Conservation (phyloP, 2,113 vertebrate genomes). For the Macaca mulatta region DNA sequence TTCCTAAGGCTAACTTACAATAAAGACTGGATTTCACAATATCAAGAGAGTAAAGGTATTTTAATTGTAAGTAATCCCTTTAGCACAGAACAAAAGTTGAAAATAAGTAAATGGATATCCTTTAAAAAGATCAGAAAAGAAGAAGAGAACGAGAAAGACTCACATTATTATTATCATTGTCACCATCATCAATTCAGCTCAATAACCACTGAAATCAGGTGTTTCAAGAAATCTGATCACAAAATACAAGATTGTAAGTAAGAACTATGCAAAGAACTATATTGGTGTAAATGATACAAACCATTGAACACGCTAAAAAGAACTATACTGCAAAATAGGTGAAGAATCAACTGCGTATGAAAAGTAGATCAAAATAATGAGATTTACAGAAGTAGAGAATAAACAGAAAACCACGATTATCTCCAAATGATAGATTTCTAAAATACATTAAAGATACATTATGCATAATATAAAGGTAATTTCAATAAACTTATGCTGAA, state of each 20-base stretch:
- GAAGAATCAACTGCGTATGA: background rate
- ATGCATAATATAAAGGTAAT: background rate
- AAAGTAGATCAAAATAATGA: conserved; percentile 5
- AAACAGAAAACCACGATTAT: background rate
- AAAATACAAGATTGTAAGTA: background rate
- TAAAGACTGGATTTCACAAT: background rate
- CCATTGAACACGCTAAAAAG: background rate
- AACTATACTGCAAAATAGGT: background rate
- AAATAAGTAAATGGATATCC: background rate
- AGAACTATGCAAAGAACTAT: background rate
- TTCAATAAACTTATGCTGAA: background rate
- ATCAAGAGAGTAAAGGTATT: background rate
- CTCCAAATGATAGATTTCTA: background rate
- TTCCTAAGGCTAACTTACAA: background rate
- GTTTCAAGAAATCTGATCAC: background rate
- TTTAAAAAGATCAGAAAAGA: background rate
- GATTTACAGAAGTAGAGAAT: background rate
- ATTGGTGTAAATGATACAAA: background rate
- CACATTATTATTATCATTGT: background rate
- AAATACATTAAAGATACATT: background rate
- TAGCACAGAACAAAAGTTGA: background rate
- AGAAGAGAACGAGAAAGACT: background rate
- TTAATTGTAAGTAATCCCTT: background rate
- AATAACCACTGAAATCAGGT: background rate
- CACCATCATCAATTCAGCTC: background rate